Evolutionary conservation across 2,113 vertebrate species (phyloP).

Genomic region (Paradoxurus hermaphroditus): DNA sequence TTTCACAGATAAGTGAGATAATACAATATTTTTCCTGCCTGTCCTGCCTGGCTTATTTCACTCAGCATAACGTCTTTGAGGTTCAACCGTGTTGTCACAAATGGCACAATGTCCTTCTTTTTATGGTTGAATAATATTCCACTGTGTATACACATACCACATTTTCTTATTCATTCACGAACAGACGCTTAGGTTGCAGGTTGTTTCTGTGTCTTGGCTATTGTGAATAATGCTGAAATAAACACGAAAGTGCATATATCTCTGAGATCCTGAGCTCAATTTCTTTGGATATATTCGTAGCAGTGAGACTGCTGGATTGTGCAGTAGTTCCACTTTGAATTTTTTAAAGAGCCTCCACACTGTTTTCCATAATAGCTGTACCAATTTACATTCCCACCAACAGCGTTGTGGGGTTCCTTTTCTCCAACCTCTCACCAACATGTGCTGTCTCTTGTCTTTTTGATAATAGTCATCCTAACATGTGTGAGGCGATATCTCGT

Average conservation of each 20-base stretch:
- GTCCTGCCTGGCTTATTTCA: neutral
- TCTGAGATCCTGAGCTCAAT: neutral
- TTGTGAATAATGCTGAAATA: neutral
- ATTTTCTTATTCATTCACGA: neutral
- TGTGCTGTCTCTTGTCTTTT: neutral
- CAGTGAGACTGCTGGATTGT: neutral
- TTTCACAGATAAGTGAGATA: neutral
- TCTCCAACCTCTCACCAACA: neutral
- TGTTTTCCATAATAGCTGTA: neutral
- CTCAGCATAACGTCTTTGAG: neutral
- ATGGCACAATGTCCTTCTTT: neutral
- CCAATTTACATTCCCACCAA: neutral
- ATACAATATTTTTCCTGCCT: neutral
- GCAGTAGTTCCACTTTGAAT: neutral
- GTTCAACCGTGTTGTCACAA: neutral
- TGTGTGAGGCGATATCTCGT: neutral
- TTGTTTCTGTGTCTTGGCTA: neutral
- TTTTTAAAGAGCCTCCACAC: neutral
- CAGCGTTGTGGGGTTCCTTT: neutral
- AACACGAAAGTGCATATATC: neutral
- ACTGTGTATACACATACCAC: neutral
- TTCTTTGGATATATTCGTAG: neutral
- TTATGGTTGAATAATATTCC: neutral
- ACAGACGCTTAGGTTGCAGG: neutral
- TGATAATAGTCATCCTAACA: neutral